These are phyloP conservation scores for Psittacara wagleri DNA, from an alignment of 2,113 vertebrate genomes.

Conservation along the genomic window DNA sequence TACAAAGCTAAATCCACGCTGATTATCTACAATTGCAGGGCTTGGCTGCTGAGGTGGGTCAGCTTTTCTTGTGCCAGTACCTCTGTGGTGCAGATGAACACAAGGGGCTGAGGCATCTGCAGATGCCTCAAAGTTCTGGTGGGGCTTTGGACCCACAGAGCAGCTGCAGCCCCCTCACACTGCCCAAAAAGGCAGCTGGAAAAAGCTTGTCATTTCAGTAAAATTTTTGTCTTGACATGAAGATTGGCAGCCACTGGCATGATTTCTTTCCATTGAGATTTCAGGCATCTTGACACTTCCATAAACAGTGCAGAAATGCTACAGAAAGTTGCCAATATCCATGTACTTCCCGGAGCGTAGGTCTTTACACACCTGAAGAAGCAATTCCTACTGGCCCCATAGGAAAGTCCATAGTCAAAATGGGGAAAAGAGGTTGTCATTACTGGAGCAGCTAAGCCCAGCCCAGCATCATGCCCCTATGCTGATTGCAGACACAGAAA, in stretches of 20 bases:
- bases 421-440: neutral
- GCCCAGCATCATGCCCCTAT: neutral
- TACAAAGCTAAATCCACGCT: neutral
- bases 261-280: neutral
- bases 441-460: neutral
- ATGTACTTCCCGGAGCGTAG: neutral
- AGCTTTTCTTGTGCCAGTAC: neutral
- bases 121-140: neutral
- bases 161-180: neutral
- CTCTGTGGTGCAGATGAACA: neutral
- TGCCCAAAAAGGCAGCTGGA: neutral
- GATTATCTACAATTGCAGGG: neutral
- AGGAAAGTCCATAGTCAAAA: neutral
- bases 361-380: neutral
- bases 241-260: neutral
- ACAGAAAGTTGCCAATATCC: neutral
- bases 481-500: neutral
- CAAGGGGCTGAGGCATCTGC: fast-evolving
- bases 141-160: neutral
- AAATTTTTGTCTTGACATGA: neutral
- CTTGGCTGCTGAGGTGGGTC: neutral
- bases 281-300: neutral
- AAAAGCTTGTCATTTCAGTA: neutral
- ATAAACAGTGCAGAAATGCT: neutral
- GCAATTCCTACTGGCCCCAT: neutral